Evolutionary conservation across 2,888 invertebrate genomes (phyloP).

Genomic region (Morinoia aosen): DNA sequence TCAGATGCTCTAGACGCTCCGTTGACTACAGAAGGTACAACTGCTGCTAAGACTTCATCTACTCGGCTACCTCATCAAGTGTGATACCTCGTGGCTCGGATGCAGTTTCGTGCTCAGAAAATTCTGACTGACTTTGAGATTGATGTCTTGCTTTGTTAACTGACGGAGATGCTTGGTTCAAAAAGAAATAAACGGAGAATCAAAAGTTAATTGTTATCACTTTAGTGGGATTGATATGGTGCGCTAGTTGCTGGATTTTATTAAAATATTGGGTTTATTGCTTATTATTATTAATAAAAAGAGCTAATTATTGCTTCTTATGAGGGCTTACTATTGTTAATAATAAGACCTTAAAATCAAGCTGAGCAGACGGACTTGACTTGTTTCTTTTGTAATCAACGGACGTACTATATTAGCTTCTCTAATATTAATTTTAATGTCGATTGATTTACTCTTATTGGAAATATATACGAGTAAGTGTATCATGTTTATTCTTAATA

Average conservation of each 20-base stretch:
- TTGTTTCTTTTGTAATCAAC: conserved; percentile 23
- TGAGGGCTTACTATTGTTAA: background rate
- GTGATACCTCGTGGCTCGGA: background rate
- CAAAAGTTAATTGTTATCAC: background rate
- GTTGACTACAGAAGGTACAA: background rate
- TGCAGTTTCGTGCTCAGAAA: background rate
- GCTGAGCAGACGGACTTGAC: background rate
- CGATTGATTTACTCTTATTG: conserved; percentile 27
- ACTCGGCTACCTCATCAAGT: background rate
- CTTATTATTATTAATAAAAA: background rate
- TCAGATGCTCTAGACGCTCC: background rate
- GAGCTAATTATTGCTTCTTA: too few relatives aligned
- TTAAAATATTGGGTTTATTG: background rate
- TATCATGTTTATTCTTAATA: conserved; percentile 53
- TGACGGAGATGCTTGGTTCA: background rate
- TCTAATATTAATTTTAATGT: conserved; percentile 29
- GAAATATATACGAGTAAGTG: conserved; percentile 45
- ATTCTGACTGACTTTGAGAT: background rate
- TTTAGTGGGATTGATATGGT: background rate
- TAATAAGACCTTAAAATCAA: background rate
- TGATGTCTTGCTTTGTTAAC: background rate
- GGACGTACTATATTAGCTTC: background rate
- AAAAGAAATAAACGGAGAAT: background rate
- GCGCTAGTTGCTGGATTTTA: background rate
- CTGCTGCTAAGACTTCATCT: background rate